A percentile compares a stretch with the other conserved stretches of the same genome.
phyloP scores from a whole-genome alignment of 2,888 invertebrate species.

The Portevinia maculata region DNA sequence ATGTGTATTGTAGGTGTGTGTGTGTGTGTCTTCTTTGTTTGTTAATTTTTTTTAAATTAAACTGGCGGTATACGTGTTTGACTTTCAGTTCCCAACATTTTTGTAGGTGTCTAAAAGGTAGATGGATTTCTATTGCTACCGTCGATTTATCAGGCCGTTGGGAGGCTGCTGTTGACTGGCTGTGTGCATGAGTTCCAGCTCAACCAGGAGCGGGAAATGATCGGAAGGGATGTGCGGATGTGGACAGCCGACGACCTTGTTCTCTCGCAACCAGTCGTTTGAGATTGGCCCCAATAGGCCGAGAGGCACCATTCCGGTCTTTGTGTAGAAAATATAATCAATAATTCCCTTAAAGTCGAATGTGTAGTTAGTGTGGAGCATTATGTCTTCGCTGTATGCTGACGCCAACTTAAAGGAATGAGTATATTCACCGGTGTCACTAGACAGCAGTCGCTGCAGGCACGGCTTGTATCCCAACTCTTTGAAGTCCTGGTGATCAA shows the following conservation, averaged over 20 bases:
- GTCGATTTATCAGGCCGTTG: conserved; percentile 92
- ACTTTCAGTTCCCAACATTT: conserved; percentile 73
- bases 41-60: conserved; percentile 5
- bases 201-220: conserved; percentile 95
- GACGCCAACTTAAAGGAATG: conserved; percentile 98
- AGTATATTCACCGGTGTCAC: conserved; percentile 95
- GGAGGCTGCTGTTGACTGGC: conserved; percentile 87
- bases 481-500: conserved; percentile 98
- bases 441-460: conserved; percentile 93
- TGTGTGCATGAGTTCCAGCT: conserved; percentile 93
- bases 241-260: conserved; percentile 98
- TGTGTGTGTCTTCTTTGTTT: neutral
- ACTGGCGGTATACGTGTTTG: conserved; percentile 62
- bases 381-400: conserved; percentile 97
- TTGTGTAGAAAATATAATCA: conserved; percentile 99
- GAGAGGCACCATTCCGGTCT: conserved; percentile 96
- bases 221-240: conserved; percentile 99
- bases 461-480: conserved; percentile 96
- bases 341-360: conserved; percentile 99
- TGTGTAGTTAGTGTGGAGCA: conserved; percentile 99
- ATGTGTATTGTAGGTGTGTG: conserved; percentile 15
- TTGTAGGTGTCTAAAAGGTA: conserved; percentile 56
- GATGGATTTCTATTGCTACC: conserved; percentile 87
- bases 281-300: conserved; percentile 97
- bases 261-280: conserved; percentile 95